Percentiles rank a stretch among this genome's conserved stretches.
phyloP scores from a whole-genome alignment of 64 coral and sea anemone species.

The Stichodactyla mertensii region DNA sequence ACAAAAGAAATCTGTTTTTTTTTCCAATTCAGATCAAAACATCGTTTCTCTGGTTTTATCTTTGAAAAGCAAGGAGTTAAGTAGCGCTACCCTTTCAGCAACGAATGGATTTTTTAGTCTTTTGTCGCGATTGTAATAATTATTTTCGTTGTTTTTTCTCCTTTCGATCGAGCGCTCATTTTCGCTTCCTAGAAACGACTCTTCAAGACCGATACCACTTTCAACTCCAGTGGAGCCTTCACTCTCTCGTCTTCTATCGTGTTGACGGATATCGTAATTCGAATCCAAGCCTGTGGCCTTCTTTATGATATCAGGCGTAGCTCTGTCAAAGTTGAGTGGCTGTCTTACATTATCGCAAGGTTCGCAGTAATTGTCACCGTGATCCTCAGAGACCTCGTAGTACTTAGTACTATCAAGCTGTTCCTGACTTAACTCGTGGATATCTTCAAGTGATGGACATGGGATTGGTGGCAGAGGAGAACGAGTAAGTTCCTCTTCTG shows the following conservation, averaged over 20 bases:
- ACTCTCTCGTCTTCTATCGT: not conserved
- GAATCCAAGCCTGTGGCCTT: not conserved
- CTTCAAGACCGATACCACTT: conserved; percentile 24
- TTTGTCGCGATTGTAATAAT: not conserved
- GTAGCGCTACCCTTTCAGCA: not conserved
- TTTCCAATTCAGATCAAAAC: not conserved
- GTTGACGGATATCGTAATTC: not conserved
- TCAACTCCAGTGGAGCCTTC: conserved; percentile 20
- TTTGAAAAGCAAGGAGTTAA: not conserved
- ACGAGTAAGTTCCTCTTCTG: not conserved
- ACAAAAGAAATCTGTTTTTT: not conserved
- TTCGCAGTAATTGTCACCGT: not conserved
- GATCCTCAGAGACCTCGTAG: not conserved
- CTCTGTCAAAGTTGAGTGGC: not conserved
- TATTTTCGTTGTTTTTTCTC: not conserved
- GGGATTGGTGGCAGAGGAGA: conserved; percentile 25
- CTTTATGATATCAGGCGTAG: not conserved
- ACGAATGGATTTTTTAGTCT: not conserved
- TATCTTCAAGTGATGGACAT: conserved; percentile 2
- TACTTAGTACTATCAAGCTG: not conserved
- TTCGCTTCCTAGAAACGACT: not conserved
- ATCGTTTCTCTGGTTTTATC: conserved; percentile 2
- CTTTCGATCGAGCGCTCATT: not conserved
- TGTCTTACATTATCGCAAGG: not conserved
- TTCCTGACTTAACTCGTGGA: not conserved